phyloP scores from a whole-genome alignment of 2,888 invertebrate species.

The Archaeoteleia sp. region DNA sequence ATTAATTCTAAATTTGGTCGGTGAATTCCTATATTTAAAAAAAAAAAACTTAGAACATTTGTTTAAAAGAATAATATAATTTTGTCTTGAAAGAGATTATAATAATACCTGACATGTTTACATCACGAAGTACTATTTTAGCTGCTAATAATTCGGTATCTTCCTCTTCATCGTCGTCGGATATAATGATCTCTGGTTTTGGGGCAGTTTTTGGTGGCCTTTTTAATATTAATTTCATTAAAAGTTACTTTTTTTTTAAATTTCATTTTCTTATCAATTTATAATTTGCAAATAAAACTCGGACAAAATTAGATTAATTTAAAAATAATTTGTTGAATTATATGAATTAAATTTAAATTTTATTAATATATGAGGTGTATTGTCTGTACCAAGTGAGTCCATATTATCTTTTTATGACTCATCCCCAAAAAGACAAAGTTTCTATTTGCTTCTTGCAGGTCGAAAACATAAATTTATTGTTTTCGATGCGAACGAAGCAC shows the following conservation, averaged over 20 bases:
- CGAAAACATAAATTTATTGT: conserved; percentile 64
- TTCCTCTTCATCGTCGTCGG: conserved; percentile 73
- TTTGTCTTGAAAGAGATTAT: not conserved
- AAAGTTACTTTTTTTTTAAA: too few species aligned
- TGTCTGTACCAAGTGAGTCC: conserved; percentile 69
- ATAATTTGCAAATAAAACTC: too few species aligned
- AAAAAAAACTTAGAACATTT: conserved; percentile 1
- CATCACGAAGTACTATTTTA: conserved; percentile 76
- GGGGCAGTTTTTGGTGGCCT: conserved; percentile 69
- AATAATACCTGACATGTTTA: conserved; percentile 63
- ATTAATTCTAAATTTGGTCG: conserved; percentile 66
- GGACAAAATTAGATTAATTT: too few species aligned
- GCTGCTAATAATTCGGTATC: conserved; percentile 76
- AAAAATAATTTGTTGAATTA: conserved; percentile 1
- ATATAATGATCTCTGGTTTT: conserved; percentile 63
- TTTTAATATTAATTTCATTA: too few species aligned
- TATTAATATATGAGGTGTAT: conserved; percentile 55
- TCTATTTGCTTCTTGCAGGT: conserved; percentile 71
- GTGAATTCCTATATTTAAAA: conserved; percentile 65
- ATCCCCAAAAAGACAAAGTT: conserved; percentile 65
- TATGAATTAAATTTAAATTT: too few species aligned
- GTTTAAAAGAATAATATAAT: conserved; percentile 2
- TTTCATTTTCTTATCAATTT: too few species aligned
- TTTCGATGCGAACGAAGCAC: conserved; percentile 70
- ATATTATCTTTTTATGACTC: conserved; percentile 55